These are phyloP conservation scores for Cheirogaleus medius DNA, from an alignment of 2,113 vertebrate species.

Conservation along the genomic window DNA sequence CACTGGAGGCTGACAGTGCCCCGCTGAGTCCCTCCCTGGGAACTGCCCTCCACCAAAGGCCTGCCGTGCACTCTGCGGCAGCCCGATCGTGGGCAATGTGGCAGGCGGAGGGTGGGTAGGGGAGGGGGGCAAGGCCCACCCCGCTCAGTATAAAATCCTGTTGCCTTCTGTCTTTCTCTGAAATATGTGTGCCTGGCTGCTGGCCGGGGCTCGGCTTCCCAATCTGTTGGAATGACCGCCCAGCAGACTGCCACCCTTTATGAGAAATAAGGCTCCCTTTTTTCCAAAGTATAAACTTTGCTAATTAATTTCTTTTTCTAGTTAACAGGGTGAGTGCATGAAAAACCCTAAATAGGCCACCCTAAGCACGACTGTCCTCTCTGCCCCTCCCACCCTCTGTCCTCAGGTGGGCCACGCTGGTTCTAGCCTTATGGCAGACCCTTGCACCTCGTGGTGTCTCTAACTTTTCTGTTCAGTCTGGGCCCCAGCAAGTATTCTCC, in stretches of 20 bases:
- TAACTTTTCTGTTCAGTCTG: not conserved
- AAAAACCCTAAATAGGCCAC: not conserved
- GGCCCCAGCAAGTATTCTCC: not conserved
- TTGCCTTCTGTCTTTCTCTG: too few species aligned
- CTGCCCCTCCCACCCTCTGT: too few species aligned
- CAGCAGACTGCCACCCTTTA: too few species aligned
- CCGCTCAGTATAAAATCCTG: too few species aligned
- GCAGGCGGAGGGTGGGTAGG: too few species aligned
- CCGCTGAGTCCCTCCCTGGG: not conserved
- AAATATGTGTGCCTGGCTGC: too few species aligned
- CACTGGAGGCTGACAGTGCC: not conserved
- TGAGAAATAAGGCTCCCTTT: too few species aligned
- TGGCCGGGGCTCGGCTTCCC: too few species aligned
- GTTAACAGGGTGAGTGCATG: fast-evolving
- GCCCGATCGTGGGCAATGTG: not conserved
- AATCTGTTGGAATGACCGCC: too few species aligned
- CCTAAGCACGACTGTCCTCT: fast-evolving
- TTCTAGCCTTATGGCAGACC: not conserved
- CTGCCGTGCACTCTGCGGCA: not conserved
- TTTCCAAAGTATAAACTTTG: too few species aligned
- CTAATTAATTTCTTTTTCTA: too few species aligned
- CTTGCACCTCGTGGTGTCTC: not conserved
- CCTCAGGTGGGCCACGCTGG: fast-evolving
- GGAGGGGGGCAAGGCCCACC: too few species aligned
- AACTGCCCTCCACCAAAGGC: not conserved